Base-by-base conservation (phyloP, 2,797 vertebrate genomes). In the Aplochiton taeniatus region DNA sequence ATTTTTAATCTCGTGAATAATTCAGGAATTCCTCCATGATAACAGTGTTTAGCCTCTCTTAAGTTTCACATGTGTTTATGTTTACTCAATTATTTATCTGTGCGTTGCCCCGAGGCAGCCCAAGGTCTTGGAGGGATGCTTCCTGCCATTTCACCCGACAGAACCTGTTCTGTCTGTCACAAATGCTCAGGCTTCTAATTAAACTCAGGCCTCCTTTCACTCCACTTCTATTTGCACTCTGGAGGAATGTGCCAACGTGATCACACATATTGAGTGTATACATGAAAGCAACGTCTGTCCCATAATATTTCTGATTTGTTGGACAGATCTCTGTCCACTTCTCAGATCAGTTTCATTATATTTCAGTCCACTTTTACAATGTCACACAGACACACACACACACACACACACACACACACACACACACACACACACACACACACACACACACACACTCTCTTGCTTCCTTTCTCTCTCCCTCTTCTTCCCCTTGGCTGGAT, bases 81-180 rank as follows among this genome's bases (percentile, higher is more conserved):
- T 83, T 82, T 81, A 79, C 82, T 86, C 46, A 79, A 73, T 83
- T 74, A 80, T 83, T 78, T 53, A 78, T 84, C 16, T 70, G 67
- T 70, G 56, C 73, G 65, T 83, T 84, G 67, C 77, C 64, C 16
- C 31, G 46, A 66, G 73, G 79, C 78, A 66, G 63, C 61, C 56
- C 57, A 68, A 18, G 41, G 58, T 82, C 79, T 68, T 65, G 57
- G 8, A 69, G 76, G 73, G 68, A 85, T 55, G 56, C 69, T 77
- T 67, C 58, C 48, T 72, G 68, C 73, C 55, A 64, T 73, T 77
- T 67, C 46, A 73, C 69, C 78, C 66, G 58, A 78, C 46, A 56
- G 57, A 69, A 74, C 66, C 61, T 45, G 65, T 63, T 77, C 74
- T 65, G 76, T 78, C 73, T 81, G 78, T 74, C 77, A 74, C 31